Conservation (phyloP, 2,113 vertebrate genomes). For the Melanostigma gelatinosum region DNA sequence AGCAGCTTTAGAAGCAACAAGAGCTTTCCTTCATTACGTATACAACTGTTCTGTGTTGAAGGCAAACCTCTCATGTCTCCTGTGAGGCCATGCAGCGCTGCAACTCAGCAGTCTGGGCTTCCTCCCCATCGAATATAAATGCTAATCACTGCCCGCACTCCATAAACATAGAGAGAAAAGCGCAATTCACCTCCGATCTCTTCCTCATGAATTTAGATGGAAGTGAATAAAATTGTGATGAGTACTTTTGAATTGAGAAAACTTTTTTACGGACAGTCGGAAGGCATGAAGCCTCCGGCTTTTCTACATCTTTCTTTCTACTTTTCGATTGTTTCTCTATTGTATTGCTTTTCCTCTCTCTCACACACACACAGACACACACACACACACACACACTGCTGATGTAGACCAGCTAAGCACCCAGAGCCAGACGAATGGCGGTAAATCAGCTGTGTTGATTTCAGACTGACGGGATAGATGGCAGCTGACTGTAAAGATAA, state of each 20-base stretch:
- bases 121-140: slow-evolving; percentile 80
- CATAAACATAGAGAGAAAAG: slow-evolving; percentile 76
- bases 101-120: slow-evolving; percentile 74
- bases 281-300: slow-evolving; percentile 20
- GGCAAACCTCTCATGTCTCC: slow-evolving; percentile 68
- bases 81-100: slow-evolving; percentile 59
- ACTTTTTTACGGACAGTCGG: slow-evolving; percentile 33
- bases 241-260: slow-evolving; percentile 46
- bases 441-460: slow-evolving; percentile 69
- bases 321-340: slow-evolving; percentile 17
- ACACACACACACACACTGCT: slow-evolving; percentile 7
- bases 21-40: slow-evolving; percentile 77
- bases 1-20: slow-evolving; percentile 69
- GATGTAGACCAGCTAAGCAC: slow-evolving; percentile 32
- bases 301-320: slow-evolving; percentile 1
- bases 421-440: slow-evolving; percentile 28
- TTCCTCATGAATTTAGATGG: slow-evolving; percentile 81
- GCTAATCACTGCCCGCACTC: slow-evolving; percentile 79
- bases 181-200: slow-evolving; percentile 71
- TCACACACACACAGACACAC: slow-evolving; percentile 1
- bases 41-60: slow-evolving; percentile 78
- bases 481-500: slow-evolving; percentile 74
- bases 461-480: slow-evolving; percentile 55
- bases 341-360: slow-evolving; percentile 14
- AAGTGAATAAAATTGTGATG: slow-evolving; percentile 37